Conservation (phyloP, 2,888 invertebrate genomes). For the Cataglyphis altisquamis region DNA sequence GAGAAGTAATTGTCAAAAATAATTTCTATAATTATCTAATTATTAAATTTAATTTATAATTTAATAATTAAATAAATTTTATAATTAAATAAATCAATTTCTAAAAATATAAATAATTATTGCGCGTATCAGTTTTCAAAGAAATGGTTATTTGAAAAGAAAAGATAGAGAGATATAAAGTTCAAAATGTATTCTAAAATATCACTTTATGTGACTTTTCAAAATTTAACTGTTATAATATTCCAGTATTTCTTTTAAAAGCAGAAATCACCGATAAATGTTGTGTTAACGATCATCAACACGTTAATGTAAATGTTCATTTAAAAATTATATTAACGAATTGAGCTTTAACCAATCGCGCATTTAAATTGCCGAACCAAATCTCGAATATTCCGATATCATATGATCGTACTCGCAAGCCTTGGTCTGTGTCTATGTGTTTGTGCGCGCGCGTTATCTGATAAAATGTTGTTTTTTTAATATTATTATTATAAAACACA, state of each 20-base stretch:
- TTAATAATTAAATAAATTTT: not conserved
- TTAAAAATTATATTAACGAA: not conserved
- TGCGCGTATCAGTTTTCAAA: not conserved
- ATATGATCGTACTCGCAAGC: too few relatives aligned
- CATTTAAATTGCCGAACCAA: not conserved
- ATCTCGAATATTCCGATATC: not conserved
- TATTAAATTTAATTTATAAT: not conserved
- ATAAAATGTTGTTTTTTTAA: too few relatives aligned
- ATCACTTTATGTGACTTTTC: not conserved
- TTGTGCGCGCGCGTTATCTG: too few relatives aligned
- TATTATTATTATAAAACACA: too few relatives aligned
- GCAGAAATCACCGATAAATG: not conserved
- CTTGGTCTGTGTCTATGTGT: too few relatives aligned
- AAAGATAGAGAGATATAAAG: too few relatives aligned
- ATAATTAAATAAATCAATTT: not conserved
- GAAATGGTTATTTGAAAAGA: not conserved
- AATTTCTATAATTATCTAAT: not conserved
- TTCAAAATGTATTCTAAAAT: not conserved
- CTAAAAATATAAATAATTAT: not conserved
- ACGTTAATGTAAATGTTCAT: too few relatives aligned
- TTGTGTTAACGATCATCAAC: not conserved
- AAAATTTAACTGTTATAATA: not conserved
- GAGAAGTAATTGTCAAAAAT: not conserved
- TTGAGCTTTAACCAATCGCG: not conserved
- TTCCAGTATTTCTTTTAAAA: not conserved